Evolutionary conservation across 2,888 invertebrate species (phyloP).

Genomic region (Drosophila fungiperda): DNA sequence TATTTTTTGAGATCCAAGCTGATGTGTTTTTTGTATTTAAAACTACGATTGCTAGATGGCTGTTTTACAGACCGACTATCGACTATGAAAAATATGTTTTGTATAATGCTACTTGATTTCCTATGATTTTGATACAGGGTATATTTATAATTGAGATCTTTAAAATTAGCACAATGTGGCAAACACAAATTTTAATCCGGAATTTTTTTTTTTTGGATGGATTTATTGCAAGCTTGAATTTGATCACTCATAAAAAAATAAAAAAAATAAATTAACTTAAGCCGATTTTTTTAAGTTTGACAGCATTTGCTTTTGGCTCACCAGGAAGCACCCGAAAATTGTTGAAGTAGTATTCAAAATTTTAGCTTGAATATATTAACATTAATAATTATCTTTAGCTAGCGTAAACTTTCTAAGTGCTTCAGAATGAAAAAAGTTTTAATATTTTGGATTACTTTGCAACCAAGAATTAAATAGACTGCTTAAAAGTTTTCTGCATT

Average conservation of each 20-base stretch:
- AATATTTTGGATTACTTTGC: conserved; percentile 5
- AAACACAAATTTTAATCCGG: not conserved
- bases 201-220: not conserved
- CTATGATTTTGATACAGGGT: not conserved
- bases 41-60: not conserved
- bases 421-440: conserved; percentile 2
- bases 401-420: not conserved
- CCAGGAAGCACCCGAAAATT: not conserved
- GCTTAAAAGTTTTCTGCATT: not conserved
- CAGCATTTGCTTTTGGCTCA: not conserved
- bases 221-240: not conserved
- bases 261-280: not conserved
- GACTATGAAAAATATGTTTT: not conserved
- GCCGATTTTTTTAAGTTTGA: not conserved
- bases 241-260: not conserved
- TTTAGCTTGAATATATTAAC: not conserved
- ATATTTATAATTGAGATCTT: too few relatives aligned
- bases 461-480: not conserved
- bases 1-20: not conserved
- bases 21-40: too few relatives aligned
- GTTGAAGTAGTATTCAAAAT: not conserved
- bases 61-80: not conserved
- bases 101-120: fast-evolving
- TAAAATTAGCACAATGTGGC: not conserved
- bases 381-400: not conserved